Base-by-base conservation (phyloP, 2,888 invertebrate genomes). In the Epinotia ramella region DNA sequence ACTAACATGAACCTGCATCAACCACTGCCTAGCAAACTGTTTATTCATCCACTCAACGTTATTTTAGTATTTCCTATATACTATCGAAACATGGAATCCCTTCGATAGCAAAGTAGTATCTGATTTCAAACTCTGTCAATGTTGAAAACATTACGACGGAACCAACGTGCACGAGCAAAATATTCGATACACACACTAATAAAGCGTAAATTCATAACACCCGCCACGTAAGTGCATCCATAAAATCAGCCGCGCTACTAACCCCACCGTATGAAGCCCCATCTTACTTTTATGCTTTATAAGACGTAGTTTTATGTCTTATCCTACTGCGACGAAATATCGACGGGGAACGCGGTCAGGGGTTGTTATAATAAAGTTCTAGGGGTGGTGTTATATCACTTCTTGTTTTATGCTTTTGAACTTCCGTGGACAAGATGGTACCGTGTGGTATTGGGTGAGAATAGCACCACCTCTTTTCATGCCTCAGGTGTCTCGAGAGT, bases 221-320 rank as follows among this genome's bases (percentile, higher is more conserved):
- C 44, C 64, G 62, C 57, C 62, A 63, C 68, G 73, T 71, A 65
- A 77, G 73, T 67, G 73, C 71, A n/a, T 60, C 68, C 75, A 78
- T 81, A 81, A 80, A 80, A 78, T 82, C 83, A 76, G 66, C 63
- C 66, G 72, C 56, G 70, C 67, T 74, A 72, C 64, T 78, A 77
- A 77, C 78, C 77, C 44, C 57, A 78, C 66, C 66, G 69, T 71
- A 78, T 80, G 79, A 80, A 77, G 71, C 72, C 64, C 77, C 79
- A 80, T 85, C 78, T 81, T 79, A 80, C 65, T 84, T 86, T 84
- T 84, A 82, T 82, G 81, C 80, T 84, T 83, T 84, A 84, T 82
- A 80, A 79, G 79, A 79, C 79, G 79, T 83, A 84, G 84, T 83
- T 85, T 85, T 84, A 84, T 83, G 79, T 73, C 77, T 65, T 73